Evolutionary conservation across 1,140 invertebrate species (phyloP).

Genomic region (Brachionus asplanchnoidis): DNA sequence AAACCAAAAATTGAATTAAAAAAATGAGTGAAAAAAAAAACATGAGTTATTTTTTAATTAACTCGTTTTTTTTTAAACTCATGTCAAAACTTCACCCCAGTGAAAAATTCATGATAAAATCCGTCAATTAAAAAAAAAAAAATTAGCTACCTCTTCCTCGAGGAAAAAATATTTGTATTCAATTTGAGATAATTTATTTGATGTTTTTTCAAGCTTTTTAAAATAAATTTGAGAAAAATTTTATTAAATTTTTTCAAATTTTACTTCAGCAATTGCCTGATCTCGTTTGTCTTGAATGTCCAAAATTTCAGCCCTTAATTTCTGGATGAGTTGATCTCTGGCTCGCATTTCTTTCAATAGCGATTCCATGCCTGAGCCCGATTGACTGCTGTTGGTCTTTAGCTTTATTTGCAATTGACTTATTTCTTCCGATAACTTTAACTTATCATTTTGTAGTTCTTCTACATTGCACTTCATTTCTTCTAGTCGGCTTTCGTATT

Average conservation of each 20-base stretch:
- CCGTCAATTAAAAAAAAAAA: too few relatives aligned
- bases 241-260: neutral
- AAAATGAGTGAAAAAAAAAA: too few relatives aligned
- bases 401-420: conserved; percentile 9
- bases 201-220: neutral
- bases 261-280: conserved; percentile 50
- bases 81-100: too few relatives aligned
- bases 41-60: too few relatives aligned
- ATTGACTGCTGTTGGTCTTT: conserved; percentile 50
- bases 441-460: conserved; percentile 50
- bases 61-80: too few relatives aligned
- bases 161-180: conserved; percentile 23
- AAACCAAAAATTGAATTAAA: too few relatives aligned
- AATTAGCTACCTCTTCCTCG: conserved; percentile 20
- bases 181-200: neutral
- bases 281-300: conserved; percentile 53
- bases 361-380: conserved; percentile 48
- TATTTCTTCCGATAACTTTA: conserved; percentile 52
- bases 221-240: neutral
- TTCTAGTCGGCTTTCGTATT: conserved; percentile 51
- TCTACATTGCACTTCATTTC: conserved; percentile 50
- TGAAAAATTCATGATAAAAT: neutral
- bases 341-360: conserved; percentile 51
- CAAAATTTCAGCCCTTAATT: conserved; percentile 51
- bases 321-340: conserved; percentile 55